A percentile compares a stretch with the other conserved stretches of the same genome.
Conservation (phyloP, 1,140 invertebrate genomes). For the Odontomachus brunneus region DNA sequence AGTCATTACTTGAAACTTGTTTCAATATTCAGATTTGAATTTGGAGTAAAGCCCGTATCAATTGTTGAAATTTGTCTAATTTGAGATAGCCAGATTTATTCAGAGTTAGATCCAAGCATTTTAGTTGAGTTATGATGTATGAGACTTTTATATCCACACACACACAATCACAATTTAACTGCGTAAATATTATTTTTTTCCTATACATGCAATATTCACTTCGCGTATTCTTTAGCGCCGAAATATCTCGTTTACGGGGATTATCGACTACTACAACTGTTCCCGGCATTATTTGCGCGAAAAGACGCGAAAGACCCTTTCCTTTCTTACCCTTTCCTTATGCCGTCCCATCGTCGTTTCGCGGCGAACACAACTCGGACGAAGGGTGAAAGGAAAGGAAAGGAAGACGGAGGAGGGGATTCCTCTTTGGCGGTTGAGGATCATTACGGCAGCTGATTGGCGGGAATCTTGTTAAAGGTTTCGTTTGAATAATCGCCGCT, state of each 20-base stretch:
- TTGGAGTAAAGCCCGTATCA: too few relatives aligned
- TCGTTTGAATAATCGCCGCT: conserved; percentile 84
- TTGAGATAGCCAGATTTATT: too few relatives aligned
- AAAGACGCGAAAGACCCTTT: conserved; percentile 52
- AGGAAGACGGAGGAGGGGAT: too few relatives aligned
- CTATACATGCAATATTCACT: neutral
- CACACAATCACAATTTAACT: too few relatives aligned
- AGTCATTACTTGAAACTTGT: too few relatives aligned
- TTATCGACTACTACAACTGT: conserved; percentile 27
- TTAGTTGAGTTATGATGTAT: too few relatives aligned
- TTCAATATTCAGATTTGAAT: too few relatives aligned
- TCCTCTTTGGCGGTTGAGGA: conserved; percentile 70
- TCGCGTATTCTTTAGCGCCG: neutral
- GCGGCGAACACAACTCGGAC: conserved; percentile 28
- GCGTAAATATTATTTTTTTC: neutral
- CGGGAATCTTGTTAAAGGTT: conserved; percentile 84
- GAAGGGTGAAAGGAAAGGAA: conserved; percentile 34
- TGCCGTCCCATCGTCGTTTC: conserved; percentile 47
- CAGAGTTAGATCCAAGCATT: too few relatives aligned
- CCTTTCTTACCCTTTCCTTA: conserved; percentile 53
- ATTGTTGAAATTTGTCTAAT: too few relatives aligned
- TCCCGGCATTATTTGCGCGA: conserved; percentile 42
- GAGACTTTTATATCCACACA: too few relatives aligned
- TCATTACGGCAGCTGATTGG: conserved; percentile 83
- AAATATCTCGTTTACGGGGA: conserved; percentile 8